Conservation (phyloP, 2,888 invertebrate species). For the Aromia moschata region DNA sequence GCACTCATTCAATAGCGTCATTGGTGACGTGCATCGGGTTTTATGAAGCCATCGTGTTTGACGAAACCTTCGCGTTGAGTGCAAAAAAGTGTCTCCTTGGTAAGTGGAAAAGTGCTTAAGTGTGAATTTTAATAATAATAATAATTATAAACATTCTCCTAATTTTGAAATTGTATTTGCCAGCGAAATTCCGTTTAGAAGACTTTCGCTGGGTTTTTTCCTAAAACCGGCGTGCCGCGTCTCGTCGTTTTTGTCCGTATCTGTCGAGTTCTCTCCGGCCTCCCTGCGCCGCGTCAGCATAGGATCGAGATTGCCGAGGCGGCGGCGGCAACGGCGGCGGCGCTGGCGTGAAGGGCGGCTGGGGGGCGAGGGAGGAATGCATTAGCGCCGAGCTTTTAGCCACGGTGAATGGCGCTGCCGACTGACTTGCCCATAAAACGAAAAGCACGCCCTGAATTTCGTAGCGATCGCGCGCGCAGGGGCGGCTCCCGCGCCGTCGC, state of each 20-base stretch:
- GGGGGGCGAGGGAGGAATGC: slow-evolving; percentile 35
- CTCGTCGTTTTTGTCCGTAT: neutral
- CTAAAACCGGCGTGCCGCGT: no score
- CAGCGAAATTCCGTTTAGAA: no score
- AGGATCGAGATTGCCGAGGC: slow-evolving; percentile 15
- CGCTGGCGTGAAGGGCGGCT: slow-evolving; percentile 1
- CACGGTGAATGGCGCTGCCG: slow-evolving; percentile 37
- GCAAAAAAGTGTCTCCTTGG: no score
- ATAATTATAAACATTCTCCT: no score
- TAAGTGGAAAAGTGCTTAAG: no score
- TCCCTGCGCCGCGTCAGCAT: slow-evolving; percentile 9
- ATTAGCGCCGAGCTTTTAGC: slow-evolving; percentile 42
- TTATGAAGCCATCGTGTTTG: no score
- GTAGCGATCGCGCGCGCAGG: slow-evolving; percentile 20
- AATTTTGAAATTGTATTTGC: no score
- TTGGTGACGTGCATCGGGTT: no score
- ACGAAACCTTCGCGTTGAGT: no score
- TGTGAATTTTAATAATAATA: no score
- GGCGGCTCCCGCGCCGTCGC: neutral
- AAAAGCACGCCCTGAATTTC: slow-evolving; percentile 50
- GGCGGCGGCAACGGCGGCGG: slow-evolving; percentile 7
- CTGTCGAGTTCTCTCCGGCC: neutral
- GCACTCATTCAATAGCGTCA: no score
- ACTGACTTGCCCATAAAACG: slow-evolving; percentile 54
- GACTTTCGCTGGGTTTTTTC: no score